Evolutionary conservation across 2,113 vertebrate species (phyloP).

Genomic region (Spea bombifrons): DNA sequence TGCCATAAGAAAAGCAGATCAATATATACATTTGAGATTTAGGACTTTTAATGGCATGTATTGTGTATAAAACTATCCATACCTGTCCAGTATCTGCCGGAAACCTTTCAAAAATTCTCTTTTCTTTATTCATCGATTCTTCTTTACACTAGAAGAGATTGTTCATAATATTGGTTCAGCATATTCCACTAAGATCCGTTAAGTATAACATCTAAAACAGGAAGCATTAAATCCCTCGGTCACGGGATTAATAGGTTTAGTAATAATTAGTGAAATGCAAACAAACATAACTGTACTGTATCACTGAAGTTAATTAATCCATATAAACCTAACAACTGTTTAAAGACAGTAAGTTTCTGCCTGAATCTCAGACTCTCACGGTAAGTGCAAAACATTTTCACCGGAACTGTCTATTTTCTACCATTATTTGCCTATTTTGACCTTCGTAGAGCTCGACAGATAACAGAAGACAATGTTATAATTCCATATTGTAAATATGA

Average conservation of each 20-base stretch:
- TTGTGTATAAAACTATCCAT: neutral
- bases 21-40: neutral
- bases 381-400: too few relatives aligned
- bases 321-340: too few relatives aligned
- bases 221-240: neutral
- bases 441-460: too few relatives aligned
- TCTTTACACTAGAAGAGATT: conserved; percentile 37
- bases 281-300: neutral
- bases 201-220: conserved; percentile 3
- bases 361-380: too few relatives aligned
- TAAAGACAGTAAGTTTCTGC: too few relatives aligned
- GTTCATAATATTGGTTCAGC: neutral
- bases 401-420: too few relatives aligned
- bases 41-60: neutral
- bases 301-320: too few relatives aligned
- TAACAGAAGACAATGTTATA: too few relatives aligned
- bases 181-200: neutral
- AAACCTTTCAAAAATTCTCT: conserved; percentile 14
- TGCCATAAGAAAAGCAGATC: neutral
- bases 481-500: too few relatives aligned
- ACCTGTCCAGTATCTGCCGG: conserved; percentile 5
- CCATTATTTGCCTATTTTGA: too few relatives aligned
- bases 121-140: conserved; percentile 30
- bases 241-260: neutral
- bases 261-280: neutral